phyloP scores from a whole-genome alignment of 2,113 vertebrate species.

The Perccottus glenii region DNA sequence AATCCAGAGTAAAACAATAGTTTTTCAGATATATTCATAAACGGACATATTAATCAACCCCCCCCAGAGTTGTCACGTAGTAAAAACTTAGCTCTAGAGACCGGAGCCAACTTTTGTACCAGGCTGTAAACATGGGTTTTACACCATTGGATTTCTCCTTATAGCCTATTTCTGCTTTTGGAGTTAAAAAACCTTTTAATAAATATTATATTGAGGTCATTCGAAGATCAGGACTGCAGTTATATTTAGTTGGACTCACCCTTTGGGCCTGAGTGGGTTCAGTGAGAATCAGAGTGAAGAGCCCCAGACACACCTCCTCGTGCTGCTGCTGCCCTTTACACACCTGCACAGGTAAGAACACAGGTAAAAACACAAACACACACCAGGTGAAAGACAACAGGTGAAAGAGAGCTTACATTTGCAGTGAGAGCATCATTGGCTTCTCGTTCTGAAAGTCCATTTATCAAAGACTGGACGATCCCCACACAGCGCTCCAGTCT shows the following conservation, averaged over 20 bases:
- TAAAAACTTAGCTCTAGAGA: too few relatives aligned
- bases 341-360: conserved; percentile 76
- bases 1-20: too few relatives aligned
- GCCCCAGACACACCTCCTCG: conserved; percentile 93
- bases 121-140: too few relatives aligned
- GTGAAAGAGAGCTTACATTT: conserved; percentile 75
- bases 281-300: conserved; percentile 87
- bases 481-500: conserved; percentile 87
- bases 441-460: conserved; percentile 90
- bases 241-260: conserved; percentile 75
- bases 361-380: neutral
- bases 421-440: conserved; percentile 93
- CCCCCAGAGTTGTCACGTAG: too few relatives aligned
- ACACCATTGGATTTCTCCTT: too few relatives aligned
- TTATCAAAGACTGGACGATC: conserved; percentile 85
- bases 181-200: too few relatives aligned
- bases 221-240: too few relatives aligned
- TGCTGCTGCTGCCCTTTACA: conserved; percentile 95
- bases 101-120: too few relatives aligned
- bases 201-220: too few relatives aligned
- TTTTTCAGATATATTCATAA: too few relatives aligned
- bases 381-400: neutral
- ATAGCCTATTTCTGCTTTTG: too few relatives aligned
- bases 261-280: conserved; percentile 90
- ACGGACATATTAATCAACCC: too few relatives aligned